Evolutionary conservation across 2,797 vertebrate genomes (phyloP).

Genomic region (Acanthurus leucopareius): DNA sequence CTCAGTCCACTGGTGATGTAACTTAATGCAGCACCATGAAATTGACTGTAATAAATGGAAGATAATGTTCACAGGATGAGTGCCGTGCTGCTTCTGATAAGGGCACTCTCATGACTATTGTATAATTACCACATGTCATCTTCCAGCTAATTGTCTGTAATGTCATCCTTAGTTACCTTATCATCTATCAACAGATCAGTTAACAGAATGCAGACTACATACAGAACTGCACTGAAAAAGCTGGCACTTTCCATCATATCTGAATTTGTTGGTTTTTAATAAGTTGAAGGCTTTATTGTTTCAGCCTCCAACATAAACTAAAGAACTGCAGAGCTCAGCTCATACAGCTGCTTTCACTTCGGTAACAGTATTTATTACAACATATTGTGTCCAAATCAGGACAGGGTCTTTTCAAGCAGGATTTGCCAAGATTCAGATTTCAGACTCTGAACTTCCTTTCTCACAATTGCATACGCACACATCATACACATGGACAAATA

Average conservation of each 20-base stretch:
- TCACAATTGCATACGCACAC: neutral
- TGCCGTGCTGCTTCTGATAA: conserved; percentile 51
- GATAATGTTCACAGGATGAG: conserved; percentile 50
- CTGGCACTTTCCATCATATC: neutral
- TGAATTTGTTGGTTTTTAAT: conserved; percentile 25
- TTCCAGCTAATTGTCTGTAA: conserved; percentile 69
- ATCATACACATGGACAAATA: conserved; percentile 28
- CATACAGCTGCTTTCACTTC: conserved; percentile 21
- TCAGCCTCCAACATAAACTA: neutral
- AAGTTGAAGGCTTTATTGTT: neutral
- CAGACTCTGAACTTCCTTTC: conserved; percentile 2
- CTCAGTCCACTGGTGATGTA: conserved; percentile 52
- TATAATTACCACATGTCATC: conserved; percentile 58
- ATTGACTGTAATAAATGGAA: conserved; percentile 60
- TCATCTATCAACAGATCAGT: conserved; percentile 50
- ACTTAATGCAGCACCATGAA: conserved; percentile 50
- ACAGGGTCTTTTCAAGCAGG: neutral
- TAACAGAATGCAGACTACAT: neutral
- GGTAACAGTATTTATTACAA: neutral
- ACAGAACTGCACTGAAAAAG: neutral
- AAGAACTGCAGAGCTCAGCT: neutral
- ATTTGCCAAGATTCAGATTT: conserved; percentile 1
- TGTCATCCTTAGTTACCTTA: conserved; percentile 55
- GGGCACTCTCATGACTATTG: conserved; percentile 45
- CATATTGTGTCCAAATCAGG: conserved; percentile 11